Conservation (phyloP, 2,113 vertebrate genomes). For the Leptodactylus fuscus region DNA sequence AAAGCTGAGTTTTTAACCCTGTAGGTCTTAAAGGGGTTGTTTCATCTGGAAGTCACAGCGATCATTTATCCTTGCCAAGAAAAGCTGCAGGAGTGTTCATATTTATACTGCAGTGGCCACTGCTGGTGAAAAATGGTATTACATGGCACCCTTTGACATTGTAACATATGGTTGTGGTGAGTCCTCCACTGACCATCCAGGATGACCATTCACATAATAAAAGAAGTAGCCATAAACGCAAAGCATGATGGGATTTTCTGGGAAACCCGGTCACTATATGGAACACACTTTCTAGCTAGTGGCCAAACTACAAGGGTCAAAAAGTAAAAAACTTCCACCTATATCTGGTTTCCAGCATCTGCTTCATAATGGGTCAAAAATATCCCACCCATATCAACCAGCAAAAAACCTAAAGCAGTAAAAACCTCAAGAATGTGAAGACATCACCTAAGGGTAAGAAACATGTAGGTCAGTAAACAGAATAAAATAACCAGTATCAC, state of each 20-base stretch:
- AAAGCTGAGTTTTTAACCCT: too few relatives aligned
- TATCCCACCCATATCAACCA: too few relatives aligned
- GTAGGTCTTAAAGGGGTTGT: too few relatives aligned
- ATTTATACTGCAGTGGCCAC: not conserved
- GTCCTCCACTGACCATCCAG: not conserved
- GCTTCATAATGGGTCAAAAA: too few relatives aligned
- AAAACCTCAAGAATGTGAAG: not conserved
- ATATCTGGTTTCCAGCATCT: too few relatives aligned
- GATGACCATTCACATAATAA: too few relatives aligned
- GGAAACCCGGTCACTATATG: too few relatives aligned
- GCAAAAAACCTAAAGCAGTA: not conserved
- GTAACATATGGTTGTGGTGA: not conserved
- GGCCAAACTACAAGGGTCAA: too few relatives aligned
- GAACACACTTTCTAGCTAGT: too few relatives aligned
- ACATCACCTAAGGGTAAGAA: not conserved
- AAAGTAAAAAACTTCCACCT: not conserved
- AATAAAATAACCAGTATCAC: not conserved
- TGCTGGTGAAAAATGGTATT: not conserved
- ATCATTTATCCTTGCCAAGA: not conserved
- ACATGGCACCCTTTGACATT: not conserved
- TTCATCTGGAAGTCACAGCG: not conserved
- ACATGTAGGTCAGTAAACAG: not conserved
- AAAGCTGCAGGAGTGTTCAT: too few relatives aligned
- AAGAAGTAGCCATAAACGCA: too few relatives aligned
- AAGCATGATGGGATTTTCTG: too few relatives aligned